Evolutionary conservation across 2,113 vertebrate species (phyloP).

Genomic region (Neotragus pygmaeus): DNA sequence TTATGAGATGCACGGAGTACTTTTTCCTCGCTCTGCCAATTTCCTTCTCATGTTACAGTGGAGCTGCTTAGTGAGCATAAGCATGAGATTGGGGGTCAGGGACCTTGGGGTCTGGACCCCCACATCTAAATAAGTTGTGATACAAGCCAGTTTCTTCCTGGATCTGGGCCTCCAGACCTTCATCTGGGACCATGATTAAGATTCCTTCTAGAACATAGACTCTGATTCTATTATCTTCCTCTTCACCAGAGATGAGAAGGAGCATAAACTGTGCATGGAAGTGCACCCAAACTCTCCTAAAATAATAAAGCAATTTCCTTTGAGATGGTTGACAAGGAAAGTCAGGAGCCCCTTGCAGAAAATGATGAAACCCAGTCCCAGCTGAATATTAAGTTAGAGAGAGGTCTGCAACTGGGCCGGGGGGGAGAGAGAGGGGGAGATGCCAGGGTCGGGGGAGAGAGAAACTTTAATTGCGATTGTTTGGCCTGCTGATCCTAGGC

Average conservation of each 20-base stretch:
- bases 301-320: slow-evolving; percentile 65
- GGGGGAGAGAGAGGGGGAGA: background rate
- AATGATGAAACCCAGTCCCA: slow-evolving; percentile 33
- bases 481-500: slow-evolving; percentile 76
- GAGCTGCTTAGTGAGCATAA: background rate
- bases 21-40: background rate
- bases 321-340: slow-evolving; percentile 37
- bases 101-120: background rate
- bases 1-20: background rate
- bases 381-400: slow-evolving; percentile 49
- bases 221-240: slow-evolving; percentile 50
- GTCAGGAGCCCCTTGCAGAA: slow-evolving; percentile 17
- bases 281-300: slow-evolving; percentile 53
- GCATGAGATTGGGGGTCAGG: background rate
- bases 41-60: background rate
- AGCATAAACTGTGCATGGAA: background rate
- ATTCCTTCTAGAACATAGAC: slow-evolving; percentile 45
- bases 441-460: background rate
- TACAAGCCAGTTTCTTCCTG: background rate
- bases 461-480: slow-evolving; percentile 74
- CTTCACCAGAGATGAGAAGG: background rate
- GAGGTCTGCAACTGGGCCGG: slow-evolving; percentile 27
- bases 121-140: slow-evolving; percentile 30
- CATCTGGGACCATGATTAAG: slow-evolving; percentile 45
- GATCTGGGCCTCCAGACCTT: slow-evolving; percentile 49